Percentiles rank a stretch among this genome's conserved stretches.
Conservation (phyloP, 1,140 invertebrate species). For the Tetramorium simillimum region DNA sequence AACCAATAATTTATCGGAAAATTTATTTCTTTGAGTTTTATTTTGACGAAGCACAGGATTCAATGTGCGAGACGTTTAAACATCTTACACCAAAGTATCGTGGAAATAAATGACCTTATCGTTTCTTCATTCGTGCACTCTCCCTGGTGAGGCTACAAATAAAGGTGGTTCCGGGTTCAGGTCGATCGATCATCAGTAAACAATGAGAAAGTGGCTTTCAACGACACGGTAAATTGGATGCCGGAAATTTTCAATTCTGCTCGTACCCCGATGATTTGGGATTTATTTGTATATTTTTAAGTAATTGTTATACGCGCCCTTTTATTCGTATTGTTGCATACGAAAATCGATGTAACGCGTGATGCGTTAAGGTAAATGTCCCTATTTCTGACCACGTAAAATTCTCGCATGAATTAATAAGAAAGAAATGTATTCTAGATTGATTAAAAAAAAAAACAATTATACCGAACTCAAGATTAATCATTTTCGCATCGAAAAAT, state of each 20-base stretch:
- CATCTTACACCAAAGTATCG: not conserved
- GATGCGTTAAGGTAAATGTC: no score
- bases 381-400: no score
- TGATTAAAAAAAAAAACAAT: no score
- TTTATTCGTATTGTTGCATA: not conserved
- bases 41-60: not conserved
- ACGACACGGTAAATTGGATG: not conserved
- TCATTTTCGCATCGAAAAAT: no score
- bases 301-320: not conserved
- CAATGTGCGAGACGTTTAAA: not conserved
- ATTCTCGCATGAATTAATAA: no score
- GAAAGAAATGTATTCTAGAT: no score
- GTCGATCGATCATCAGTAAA: conserved; percentile 44
- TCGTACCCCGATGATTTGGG: not conserved
- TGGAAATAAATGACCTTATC: conserved; percentile 10
- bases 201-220: not conserved
- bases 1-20: not conserved
- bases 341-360: not conserved
- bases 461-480: no score
- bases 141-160: conserved; percentile 1
- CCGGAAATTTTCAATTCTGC: not conserved
- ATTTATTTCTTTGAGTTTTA: not conserved
- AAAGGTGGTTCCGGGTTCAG: conserved; percentile 10
- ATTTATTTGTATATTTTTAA: not conserved
- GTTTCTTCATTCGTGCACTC: conserved; percentile 7